Conservation (phyloP, 2,888 invertebrate species). For the Fragum sueziense region DNA sequence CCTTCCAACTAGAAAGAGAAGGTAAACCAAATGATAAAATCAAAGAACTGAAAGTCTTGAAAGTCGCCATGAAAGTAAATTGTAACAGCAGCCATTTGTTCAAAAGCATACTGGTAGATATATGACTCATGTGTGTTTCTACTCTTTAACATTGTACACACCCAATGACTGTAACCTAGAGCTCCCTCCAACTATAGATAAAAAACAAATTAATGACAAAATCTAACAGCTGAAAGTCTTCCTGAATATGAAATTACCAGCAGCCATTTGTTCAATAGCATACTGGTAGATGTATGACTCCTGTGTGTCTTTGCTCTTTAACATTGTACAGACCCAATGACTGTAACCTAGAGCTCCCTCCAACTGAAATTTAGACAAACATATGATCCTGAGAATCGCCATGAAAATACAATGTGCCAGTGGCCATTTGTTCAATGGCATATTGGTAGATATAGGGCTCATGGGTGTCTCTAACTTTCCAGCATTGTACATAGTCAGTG, state of each 20-base stretch:
- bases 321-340: constrained; percentile 90
- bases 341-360: constrained; percentile 93
- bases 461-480: constrained; percentile 84
- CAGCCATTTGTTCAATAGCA: constrained; percentile 91
- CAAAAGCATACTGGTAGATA: constrained; percentile 88
- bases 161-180: constrained; percentile 93
- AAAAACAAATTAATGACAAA: neutral
- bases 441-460: constrained; percentile 87
- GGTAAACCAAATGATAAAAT: neutral
- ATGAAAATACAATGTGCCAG: no score
- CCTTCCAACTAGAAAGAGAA: constrained; percentile 85
- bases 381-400: no score
- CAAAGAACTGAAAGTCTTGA: neutral
- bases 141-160: constrained; percentile 87
- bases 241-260: no score
- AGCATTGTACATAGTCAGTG: constrained; percentile 92
- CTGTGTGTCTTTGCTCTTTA: constrained; percentile 85
- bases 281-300: constrained; percentile 86
- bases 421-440: constrained; percentile 90
- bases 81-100: constrained; percentile 91
- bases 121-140: constrained; percentile 84
- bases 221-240: no score
- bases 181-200: constrained; percentile 88
- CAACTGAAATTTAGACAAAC: constrained; percentile 83
- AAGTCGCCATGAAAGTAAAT: neutral